These are phyloP conservation scores for Magallana gigas DNA, from an alignment of 1,140 invertebrate species.

Conservation along the genomic window DNA sequence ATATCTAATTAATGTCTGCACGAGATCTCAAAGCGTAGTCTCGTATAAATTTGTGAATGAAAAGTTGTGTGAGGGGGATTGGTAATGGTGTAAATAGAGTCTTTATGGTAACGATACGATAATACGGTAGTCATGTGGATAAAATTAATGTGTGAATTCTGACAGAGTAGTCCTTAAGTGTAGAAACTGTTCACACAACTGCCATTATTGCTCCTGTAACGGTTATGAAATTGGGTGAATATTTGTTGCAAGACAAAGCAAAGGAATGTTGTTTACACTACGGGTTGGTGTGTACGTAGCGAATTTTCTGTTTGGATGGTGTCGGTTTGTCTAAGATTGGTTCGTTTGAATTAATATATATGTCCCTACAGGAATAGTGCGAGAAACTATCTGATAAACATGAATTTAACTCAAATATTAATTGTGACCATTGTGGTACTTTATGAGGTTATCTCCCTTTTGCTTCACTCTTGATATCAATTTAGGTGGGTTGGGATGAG, in stretches of 20 bases:
- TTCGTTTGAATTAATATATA: too few species aligned
- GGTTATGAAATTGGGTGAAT: neutral
- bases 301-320: too few species aligned
- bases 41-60: slow-evolving; percentile 34
- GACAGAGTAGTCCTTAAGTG: neutral
- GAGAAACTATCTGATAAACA: too few species aligned
- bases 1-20: neutral
- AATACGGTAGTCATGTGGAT: neutral
- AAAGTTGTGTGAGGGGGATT: neutral
- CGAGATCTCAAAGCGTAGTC: neutral
- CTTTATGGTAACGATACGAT: neutral
- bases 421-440: slow-evolving; percentile 12
- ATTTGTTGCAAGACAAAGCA: neutral
- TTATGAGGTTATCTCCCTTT: neutral
- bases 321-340: too few species aligned
- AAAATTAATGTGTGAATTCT: neutral
- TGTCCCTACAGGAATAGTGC: too few species aligned
- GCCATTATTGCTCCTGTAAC: neutral
- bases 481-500: too few species aligned
- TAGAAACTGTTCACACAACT: neutral
- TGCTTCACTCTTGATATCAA: neutral
- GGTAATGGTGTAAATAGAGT: neutral
- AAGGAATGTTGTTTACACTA: slow-evolving; percentile 31
- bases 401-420: too few species aligned
- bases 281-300: neutral